A percentile compares a stretch with the other conserved stretches of the same genome.
phyloP scores from a whole-genome alignment of 2,888 invertebrate species.

The Euproctis similis region DNA sequence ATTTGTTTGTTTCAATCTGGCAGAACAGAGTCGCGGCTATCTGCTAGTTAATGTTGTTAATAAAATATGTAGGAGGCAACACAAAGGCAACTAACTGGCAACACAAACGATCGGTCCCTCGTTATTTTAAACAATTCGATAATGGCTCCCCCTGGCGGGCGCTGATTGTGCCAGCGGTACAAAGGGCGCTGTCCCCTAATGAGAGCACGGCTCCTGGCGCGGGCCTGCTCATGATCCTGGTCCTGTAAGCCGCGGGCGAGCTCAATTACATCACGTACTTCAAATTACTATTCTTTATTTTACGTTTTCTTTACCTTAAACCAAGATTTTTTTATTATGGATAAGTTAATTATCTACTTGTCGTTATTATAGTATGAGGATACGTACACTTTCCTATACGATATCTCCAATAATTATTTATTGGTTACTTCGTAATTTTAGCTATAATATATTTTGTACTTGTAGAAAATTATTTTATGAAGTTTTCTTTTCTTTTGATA shows the following conservation, averaged over 20 bases:
- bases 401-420: too few relatives aligned
- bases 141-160: conserved; percentile 45
- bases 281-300: conserved; percentile 13
- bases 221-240: conserved; percentile 39
- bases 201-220: conserved; percentile 49
- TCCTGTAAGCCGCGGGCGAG: conserved; percentile 50
- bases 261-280: conserved; percentile 13
- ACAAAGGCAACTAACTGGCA: conserved; percentile 23
- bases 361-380: too few relatives aligned
- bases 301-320: neutral
- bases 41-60: too few relatives aligned
- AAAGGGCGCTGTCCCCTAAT: conserved; percentile 55
- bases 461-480: too few relatives aligned
- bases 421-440: too few relatives aligned
- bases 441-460: too few relatives aligned
- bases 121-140: conserved; percentile 73
- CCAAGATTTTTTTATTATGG: too few relatives aligned
- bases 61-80: conserved; percentile 1
- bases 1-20: too few relatives aligned
- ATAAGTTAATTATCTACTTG: too few relatives aligned
- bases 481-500: too few relatives aligned
- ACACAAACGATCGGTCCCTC: conserved; percentile 45
- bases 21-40: too few relatives aligned
- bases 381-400: too few relatives aligned
- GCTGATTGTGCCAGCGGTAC: conserved; percentile 48